phyloP scores from a whole-genome alignment of 1,140 invertebrate species.

The Phymastichus coffea region DNA sequence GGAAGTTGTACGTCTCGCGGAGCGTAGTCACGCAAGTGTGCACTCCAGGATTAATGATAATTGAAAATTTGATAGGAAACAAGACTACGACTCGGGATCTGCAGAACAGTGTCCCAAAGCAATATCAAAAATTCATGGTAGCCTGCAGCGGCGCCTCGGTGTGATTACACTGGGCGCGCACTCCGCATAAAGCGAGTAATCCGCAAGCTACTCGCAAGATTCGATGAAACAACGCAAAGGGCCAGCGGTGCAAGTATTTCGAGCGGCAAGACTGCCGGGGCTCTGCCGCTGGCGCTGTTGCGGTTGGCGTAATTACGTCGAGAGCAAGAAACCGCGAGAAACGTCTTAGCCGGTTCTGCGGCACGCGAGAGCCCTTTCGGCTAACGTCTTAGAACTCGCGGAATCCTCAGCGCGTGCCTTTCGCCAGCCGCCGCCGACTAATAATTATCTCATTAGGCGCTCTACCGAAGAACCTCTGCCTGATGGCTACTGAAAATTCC shows the following conservation, averaged over 20 bases:
- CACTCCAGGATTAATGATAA: constrained; percentile 20
- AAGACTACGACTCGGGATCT: no score
- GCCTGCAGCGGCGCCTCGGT: no score
- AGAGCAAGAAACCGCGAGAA: constrained; percentile 25
- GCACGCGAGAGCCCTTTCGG: constrained; percentile 4
- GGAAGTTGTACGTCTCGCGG: constrained; percentile 30
- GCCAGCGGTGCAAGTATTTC: no score
- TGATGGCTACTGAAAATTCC: no score
- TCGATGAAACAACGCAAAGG: constrained; percentile 1
- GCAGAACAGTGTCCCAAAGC: no score
- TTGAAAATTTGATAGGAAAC: constrained; percentile 28
- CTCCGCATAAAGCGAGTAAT: no score
- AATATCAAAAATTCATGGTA: no score
- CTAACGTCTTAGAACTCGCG: neutral
- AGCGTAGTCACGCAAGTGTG: neutral
- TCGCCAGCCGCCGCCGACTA: neutral
- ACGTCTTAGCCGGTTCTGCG: constrained; percentile 10
- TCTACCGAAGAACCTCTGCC: no score
- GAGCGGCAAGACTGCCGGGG: no score
- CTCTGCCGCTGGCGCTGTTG: constrained; percentile 12
- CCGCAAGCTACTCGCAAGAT: constrained; percentile 16
- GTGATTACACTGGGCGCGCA: no score
- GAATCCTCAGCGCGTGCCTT: neutral
- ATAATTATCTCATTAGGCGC: constrained; percentile 21
- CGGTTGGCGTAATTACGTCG: constrained; percentile 25